Base-by-base conservation (phyloP, 2,888 invertebrate genomes). In the Ophion costatus region DNA sequence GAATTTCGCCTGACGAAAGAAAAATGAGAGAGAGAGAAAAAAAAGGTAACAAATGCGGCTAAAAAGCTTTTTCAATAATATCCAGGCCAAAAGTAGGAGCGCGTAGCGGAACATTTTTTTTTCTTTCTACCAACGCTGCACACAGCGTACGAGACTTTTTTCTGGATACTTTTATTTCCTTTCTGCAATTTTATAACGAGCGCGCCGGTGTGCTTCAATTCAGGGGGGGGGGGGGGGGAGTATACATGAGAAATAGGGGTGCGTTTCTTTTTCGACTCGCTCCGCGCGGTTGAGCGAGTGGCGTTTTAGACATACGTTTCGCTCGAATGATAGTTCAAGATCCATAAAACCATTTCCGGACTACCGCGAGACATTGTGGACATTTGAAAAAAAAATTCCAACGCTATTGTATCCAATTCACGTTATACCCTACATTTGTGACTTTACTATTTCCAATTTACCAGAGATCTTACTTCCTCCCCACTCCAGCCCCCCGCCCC, bases 61-160 rank as follows among this genome's bases (percentile, higher is more conserved):
- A 56, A 63, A 70, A 75, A 70, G 67, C 24, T 79, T 79, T 83
- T 75, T 67, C 63, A 79, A 74, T 56, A 74, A 75, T 77, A 29
- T 63, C 75, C 42, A 64, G 56, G 66, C 69, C 51, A 61, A 63
- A 61, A 63, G 74, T 78, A 69, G 4, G 59, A 11, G 11, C 56
- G n/a, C n/a, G n/a, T 33, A 17, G n/a, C 24, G 20, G 20, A 10
- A 17, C 9, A 1, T 61, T 74, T 17, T 17, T 22, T 17, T 24
- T 61, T 74, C 38, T 73, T 33, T 20, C 17, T 51, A 29, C 38
- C 64, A 33, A n/a, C 59, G 2, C 11, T 5, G 17, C 14, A 59
- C 38, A 38, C 33, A 6, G 24, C 20, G 1, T 56, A 42, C 38
- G 38, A 38, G 38, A 38, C 67, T 66, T 73, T 73, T 80, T 73